Evolutionary conservation across 2,797 vertebrate genomes (phyloP).

Genomic region (Potorous gilbertii): DNA sequence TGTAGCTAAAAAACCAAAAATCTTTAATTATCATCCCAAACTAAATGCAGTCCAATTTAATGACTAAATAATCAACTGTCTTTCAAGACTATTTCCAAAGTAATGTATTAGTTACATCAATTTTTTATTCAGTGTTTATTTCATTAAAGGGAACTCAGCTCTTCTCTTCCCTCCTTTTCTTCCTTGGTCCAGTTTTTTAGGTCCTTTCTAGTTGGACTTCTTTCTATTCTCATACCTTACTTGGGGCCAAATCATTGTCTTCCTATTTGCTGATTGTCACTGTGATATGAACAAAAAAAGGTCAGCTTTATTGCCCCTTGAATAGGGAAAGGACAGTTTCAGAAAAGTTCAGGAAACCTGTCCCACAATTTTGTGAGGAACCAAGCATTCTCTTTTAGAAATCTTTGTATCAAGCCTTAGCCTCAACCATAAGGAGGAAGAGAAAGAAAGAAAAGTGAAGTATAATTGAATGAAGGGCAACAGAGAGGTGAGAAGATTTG

Average conservation of each 20-base stretch:
- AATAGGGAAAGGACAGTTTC: background rate
- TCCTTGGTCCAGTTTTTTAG: background rate
- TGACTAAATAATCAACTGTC: background rate
- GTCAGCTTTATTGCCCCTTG: background rate
- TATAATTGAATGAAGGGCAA: background rate
- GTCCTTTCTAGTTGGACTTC: background rate
- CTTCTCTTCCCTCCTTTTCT: background rate
- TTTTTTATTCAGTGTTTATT: background rate
- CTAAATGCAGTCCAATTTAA: background rate
- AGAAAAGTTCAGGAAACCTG: background rate
- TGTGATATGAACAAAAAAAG: constrained; percentile 1
- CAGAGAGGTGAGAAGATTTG: background rate
- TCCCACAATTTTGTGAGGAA: background rate
- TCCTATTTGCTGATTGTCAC: background rate
- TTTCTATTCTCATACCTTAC: background rate
- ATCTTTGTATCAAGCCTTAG: background rate
- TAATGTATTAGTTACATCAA: background rate
- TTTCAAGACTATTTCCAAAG: background rate
- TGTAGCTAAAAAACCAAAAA: background rate
- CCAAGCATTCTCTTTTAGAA: background rate
- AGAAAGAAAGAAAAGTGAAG: background rate
- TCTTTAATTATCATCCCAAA: constrained; percentile 2
- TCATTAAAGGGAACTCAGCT: background rate
- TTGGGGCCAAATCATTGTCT: background rate
- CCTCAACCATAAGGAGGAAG: background rate